Evolutionary conservation across 2,888 invertebrate species (phyloP).

Genomic region (Chalcosyrphus nemorum): DNA sequence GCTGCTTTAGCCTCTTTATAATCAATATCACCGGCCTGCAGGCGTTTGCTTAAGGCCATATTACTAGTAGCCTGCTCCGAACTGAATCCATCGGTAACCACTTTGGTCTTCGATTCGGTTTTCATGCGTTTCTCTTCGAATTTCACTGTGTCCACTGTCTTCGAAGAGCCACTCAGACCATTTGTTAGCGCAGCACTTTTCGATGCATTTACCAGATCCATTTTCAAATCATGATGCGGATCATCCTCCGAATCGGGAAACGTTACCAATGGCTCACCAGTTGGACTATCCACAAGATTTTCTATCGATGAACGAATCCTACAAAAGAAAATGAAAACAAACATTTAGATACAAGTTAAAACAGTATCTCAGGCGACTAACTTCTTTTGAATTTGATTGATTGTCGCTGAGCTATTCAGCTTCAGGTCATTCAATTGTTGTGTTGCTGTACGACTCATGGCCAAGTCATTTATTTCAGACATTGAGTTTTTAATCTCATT

Average conservation of each 20-base stretch:
- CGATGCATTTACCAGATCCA: conserved; percentile 81
- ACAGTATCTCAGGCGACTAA: conserved; percentile 52
- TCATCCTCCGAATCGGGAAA: conserved; percentile 90
- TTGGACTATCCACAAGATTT: conserved; percentile 88
- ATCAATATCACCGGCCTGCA: conserved; percentile 91
- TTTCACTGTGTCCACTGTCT: conserved; percentile 86
- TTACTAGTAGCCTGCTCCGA: conserved; percentile 89
- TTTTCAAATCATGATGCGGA: conserved; percentile 83
- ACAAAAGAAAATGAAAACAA: too few species aligned
- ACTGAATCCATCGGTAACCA: conserved; percentile 91
- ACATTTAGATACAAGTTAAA: not conserved
- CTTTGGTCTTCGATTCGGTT: conserved; percentile 90
- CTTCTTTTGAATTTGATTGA: conserved; percentile 79
- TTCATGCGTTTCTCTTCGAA: conserved; percentile 93
- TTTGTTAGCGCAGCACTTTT: conserved; percentile 82
- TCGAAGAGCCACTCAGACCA: conserved; percentile 79
- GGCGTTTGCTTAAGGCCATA: conserved; percentile 87
- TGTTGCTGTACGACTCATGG: conserved; percentile 77
- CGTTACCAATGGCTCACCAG: conserved; percentile 88
- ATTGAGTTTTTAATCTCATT: conserved; percentile 88
- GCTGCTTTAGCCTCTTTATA: conserved; percentile 91
- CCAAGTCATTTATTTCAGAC: conserved; percentile 92
- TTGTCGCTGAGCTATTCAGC: conserved; percentile 78
- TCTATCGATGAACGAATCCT: conserved; percentile 89
- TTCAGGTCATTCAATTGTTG: conserved; percentile 79